Evolutionary conservation across 2,797 vertebrate genomes (phyloP).

Genomic region (Mus spretus): DNA sequence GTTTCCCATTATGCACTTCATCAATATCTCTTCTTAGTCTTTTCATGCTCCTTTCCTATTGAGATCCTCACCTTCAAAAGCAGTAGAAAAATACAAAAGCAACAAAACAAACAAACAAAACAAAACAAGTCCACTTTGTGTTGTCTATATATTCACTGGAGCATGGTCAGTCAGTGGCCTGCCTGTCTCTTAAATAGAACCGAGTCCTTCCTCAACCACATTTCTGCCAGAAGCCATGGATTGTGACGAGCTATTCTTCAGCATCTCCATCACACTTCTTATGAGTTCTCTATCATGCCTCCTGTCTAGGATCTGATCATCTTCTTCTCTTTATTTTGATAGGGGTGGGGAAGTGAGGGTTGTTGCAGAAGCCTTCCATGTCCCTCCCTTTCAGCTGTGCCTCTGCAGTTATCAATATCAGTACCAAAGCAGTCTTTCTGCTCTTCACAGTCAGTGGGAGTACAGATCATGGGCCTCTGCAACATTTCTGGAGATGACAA

Average conservation of each 20-base stretch:
- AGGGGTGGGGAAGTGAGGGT: rapidly evolving
- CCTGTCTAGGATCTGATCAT: not conserved
- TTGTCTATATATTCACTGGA: not conserved
- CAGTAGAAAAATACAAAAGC: not conserved
- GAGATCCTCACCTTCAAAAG: not conserved
- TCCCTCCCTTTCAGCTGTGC: not conserved
- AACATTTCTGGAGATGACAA: not conserved
- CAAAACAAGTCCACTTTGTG: not conserved
- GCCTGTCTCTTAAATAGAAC: not conserved
- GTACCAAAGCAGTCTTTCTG: not conserved
- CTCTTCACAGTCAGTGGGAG: not conserved
- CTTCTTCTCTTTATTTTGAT: not conserved
- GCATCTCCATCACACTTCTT: not conserved
- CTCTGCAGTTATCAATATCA: not conserved
- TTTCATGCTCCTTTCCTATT: not conserved
- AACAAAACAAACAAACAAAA: not conserved
- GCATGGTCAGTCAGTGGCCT: not conserved
- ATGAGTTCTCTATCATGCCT: not conserved
- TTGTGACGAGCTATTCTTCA: not conserved
- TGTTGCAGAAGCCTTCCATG: not conserved
- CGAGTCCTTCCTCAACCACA: not conserved
- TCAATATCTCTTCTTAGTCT: not conserved
- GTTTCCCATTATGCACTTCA: not conserved
- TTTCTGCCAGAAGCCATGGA: not conserved
- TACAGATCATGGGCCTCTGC: not conserved